A percentile compares a stretch with the other conserved stretches of the same genome.
Conservation (phyloP, 1,140 invertebrate species). For the Lucilia sericata region DNA sequence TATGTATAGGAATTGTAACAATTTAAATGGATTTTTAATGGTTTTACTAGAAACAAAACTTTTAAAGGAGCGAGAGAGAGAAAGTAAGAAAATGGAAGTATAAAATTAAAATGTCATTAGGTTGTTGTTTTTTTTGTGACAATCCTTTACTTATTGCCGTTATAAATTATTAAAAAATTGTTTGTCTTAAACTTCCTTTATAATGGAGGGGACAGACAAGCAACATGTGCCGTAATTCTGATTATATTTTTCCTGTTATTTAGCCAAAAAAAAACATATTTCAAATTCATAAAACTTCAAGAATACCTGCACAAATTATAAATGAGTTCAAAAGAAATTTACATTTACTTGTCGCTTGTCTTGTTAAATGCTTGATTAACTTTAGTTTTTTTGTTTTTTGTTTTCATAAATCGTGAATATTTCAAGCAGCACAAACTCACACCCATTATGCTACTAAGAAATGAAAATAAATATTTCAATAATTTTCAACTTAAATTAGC, state of each 20-base stretch:
- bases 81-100: neutral
- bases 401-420: neutral
- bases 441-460: neutral
- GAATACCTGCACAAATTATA: neutral
- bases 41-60: neutral
- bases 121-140: neutral
- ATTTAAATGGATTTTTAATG: slow-evolving; percentile 18
- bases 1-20: slow-evolving; percentile 1
- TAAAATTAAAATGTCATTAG: slow-evolving; percentile 13
- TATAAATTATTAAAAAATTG: slow-evolving; percentile 3
- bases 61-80: neutral
- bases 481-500: slow-evolving; percentile 19
- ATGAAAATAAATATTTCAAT: neutral
- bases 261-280: neutral
- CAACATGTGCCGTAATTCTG: slow-evolving; percentile 4
- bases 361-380: neutral
- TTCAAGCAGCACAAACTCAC: neutral
- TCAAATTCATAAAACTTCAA: neutral
- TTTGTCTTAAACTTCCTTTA: neutral
- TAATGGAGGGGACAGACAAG: neutral
- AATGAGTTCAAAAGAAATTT: slow-evolving; percentile 4
- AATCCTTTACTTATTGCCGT: neutral
- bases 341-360: neutral
- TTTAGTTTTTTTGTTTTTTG: neutral
- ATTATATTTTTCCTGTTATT: slow-evolving; percentile 7